Conservation (phyloP, 2,888 invertebrate genomes). For the Nemoura dubitans region DNA sequence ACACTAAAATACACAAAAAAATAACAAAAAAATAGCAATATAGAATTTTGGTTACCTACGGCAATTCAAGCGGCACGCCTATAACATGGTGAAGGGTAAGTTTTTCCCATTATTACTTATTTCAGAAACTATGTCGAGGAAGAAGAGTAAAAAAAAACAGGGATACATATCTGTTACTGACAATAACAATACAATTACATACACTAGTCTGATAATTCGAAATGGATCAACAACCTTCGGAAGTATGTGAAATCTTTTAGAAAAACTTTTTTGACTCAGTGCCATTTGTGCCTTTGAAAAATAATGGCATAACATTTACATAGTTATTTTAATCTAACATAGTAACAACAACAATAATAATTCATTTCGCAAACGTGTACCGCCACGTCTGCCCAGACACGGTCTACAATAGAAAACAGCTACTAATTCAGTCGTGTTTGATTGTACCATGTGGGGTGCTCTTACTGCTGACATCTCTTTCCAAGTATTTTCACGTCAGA, state of each 20-base stretch:
- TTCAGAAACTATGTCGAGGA: not conserved
- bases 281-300: conserved; percentile 17
- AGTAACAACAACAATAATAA: not conserved
- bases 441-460: conserved; percentile 29
- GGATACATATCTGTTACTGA: not conserved
- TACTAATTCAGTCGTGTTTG: conserved; percentile 15
- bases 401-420: not conserved
- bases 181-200: not conserved
- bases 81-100: not conserved
- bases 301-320: conserved; percentile 17
- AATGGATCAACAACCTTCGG: not conserved
- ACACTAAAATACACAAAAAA: too few relatives aligned
- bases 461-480: not conserved
- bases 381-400: not conserved
- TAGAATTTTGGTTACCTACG: not conserved
- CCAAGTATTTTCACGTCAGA: not conserved
- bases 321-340: not conserved
- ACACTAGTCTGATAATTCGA: not conserved
- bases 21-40: not conserved
- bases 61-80: too few relatives aligned
- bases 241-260: not conserved
- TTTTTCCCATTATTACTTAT: not conserved
- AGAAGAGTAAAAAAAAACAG: not conserved
- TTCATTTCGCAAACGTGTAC: not conserved
- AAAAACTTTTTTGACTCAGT: not conserved